phyloP scores from a whole-genome alignment of 2,113 vertebrate species.

The Gracilinanus agilis region DNA sequence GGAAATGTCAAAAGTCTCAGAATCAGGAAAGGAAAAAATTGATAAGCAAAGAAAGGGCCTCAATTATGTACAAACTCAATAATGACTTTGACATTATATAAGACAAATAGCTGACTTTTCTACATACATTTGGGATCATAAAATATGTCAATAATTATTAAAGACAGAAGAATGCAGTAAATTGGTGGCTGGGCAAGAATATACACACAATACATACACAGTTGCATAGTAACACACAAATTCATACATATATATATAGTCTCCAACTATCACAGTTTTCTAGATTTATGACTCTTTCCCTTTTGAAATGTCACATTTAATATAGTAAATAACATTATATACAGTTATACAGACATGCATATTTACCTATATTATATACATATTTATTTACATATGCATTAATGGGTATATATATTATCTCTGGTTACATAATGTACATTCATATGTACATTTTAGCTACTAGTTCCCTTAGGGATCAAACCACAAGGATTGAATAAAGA shows the following conservation, averaged over 20 bases:
- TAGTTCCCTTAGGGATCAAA: neutral
- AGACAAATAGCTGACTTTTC: constrained; percentile 5
- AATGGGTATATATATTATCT: neutral
- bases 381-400: neutral
- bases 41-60: constrained; percentile 31
- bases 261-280: neutral
- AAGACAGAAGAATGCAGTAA: constrained; percentile 7
- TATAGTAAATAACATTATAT: neutral
- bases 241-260: neutral
- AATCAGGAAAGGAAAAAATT: constrained; percentile 40
- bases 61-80: neutral
- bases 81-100: neutral
- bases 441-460: neutral
- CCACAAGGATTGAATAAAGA: neutral
- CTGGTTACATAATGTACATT: neutral
- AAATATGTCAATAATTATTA: constrained; percentile 7
- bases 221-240: neutral
- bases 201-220: neutral
- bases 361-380: neutral
- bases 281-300: neutral
- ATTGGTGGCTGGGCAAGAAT: neutral
- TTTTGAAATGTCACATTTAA: neutral
- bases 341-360: neutral
- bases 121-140: neutral
- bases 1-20: constrained; percentile 51